Base-by-base conservation (phyloP, 2,797 vertebrate species). In the Molossus alvarezi region DNA sequence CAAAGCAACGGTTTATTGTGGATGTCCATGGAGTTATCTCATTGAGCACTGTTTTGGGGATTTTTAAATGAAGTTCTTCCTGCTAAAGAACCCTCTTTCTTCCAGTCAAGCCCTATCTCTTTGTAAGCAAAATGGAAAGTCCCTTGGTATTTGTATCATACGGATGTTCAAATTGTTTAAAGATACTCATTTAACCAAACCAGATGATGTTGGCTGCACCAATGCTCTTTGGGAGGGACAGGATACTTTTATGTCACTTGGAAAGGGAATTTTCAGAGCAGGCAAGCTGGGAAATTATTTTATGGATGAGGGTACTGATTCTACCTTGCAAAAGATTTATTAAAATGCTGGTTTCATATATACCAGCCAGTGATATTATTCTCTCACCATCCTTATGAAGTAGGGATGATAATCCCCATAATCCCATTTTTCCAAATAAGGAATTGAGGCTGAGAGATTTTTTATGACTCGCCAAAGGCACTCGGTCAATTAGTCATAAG, bases 1-100 rank as follows among this genome's bases (percentile, higher is more conserved):
- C 25, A 37, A 86, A 96, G 79, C 83, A 92, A 67, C 0, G 10
- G 88, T 88, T 95, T 57, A 62, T 51, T 71, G 7, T 58, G 48
- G 90, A 45, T 51, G 69, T 67, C 79, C 92, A 60, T 21, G 48
- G 23, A 94, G 58, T 23, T 18, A 41, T 64, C 77, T 72, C 91
- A 45, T 11, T 85, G 84, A 92, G 6, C 3, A 0, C 45, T 29
- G 14, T 72, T 95, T 37, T 20, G 41, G 82, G 64, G 21, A 57
- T 55, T 95, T 96, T 58, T 88, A 4, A 73, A 33, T 18, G n/a
- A 9, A 45, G 1, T 62, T 95, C 60, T 96, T 95, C 29, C 45
- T 84, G 53, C 53, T 95, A 67, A 80, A 76, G 33, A 81, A 71
- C 2, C 2, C 12, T 1, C 13, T 21, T 64, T 1, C 9, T 29